Evolutionary conservation across 2,797 vertebrate species (phyloP), one percentile per base, ranked within the genome.

Genomic region (Sebastes goodei): DNA sequence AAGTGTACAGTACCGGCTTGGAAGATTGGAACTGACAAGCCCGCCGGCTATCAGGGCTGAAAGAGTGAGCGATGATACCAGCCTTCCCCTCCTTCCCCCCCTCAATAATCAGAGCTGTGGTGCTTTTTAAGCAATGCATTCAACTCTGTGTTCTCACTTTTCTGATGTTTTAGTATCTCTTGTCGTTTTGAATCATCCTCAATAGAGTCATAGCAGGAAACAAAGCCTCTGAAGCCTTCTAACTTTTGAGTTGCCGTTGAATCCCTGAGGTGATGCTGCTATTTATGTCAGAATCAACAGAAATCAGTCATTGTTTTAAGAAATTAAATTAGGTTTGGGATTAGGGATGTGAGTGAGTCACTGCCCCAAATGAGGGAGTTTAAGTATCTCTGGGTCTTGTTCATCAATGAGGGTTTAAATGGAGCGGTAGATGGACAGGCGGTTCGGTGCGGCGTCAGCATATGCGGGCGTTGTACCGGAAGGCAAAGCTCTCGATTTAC

Each of bases 1-100:
- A 68, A 12, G 57, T 35, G 6, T 53, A 33, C 3, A 0, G 12
- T 25, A 23, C 30, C 5, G 52, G 23, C 55, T 61, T 49, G 76
- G 59, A 69, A 61, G 65, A 63, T 17, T 29, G 4, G 30, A 70
- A 20, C 5, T 72, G 25, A 17, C 12, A 25, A 46, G 12, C 10
- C 33, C 1, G 5, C n/a, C 12, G 5, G 3, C 21, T 21, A 6
- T 17, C 15, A 46, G 42, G 42, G 42, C 42, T 29, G 17, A 5
- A 23, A 9, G 6, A 46, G 6, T 27, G 35, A 71, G n/a, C 27
- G 32, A 78, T 15, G 12, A 70, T 49, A 4, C 29, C 29, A 72
- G 25, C 27, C 5, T 12, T 6, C 4, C 1, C 5, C 0, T n/a
- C n/a, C n/a, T n/a, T 1, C 4, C 0, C 11, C 62, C 5, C 6